phyloP scores from a whole-genome alignment of 2,888 invertebrate genomes.

The Itoplectis maculator region DNA sequence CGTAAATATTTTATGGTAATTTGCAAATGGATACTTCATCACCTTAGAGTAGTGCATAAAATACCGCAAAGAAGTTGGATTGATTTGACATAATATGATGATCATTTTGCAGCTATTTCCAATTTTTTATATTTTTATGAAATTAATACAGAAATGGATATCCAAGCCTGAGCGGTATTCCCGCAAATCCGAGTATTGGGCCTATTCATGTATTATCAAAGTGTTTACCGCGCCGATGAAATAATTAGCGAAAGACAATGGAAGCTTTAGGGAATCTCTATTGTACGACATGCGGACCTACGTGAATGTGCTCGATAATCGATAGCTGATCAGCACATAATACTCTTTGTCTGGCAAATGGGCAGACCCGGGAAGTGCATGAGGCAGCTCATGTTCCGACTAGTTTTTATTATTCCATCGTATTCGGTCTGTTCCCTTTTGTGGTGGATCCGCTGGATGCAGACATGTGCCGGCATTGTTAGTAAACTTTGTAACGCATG shows the following conservation, averaged over 20 bases:
- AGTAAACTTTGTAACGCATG: neutral
- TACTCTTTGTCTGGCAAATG: slow-evolving; percentile 1
- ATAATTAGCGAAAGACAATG: slow-evolving; percentile 20
- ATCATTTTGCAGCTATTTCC: neutral
- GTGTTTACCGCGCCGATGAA: neutral
- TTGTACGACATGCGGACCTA: neutral
- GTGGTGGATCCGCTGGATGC: neutral
- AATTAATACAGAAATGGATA: neutral
- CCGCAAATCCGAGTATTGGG: neutral
- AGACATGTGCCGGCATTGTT: neutral
- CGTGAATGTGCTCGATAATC: slow-evolving; percentile 20
- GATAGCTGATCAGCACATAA: slow-evolving; percentile 10
- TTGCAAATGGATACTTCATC: neutral
- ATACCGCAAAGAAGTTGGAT: neutral
- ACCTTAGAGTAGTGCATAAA: neutral
- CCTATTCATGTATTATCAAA: slow-evolving; percentile 3
- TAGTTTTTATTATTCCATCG: slow-evolving; percentile 11
- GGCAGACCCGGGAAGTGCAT: neutral
- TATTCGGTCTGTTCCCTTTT: slow-evolving; percentile 7
- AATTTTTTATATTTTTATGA: neutral
- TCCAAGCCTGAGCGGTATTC: neutral
- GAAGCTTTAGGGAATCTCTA: slow-evolving; percentile 7
- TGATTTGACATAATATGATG: neutral
- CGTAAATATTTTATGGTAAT: neutral
- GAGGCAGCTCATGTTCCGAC: neutral